These are phyloP conservation scores for Metopolophium dirhodum DNA, from an alignment of 1,140 invertebrate genomes.

Conservation along the genomic window DNA sequence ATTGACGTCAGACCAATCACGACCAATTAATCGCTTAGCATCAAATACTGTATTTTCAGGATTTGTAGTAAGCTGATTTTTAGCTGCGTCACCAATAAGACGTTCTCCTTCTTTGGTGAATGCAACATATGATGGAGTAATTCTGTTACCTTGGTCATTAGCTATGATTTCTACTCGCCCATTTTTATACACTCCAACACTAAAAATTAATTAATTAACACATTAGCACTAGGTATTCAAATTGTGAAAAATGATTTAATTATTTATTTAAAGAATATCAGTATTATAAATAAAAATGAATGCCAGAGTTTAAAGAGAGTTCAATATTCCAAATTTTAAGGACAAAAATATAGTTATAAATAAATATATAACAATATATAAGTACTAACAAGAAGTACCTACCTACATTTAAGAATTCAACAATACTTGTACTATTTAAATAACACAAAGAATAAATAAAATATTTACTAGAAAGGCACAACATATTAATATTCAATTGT, in stretches of 20 bases:
- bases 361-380: too few relatives aligned
- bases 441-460: not conserved
- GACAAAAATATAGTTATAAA: too few relatives aligned
- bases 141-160: slow-evolving; percentile 98
- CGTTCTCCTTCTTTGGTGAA: slow-evolving; percentile 95
- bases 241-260: not conserved
- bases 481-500: not conserved
- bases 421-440: not conserved
- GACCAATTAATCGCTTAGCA: slow-evolving; percentile 94
- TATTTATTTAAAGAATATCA: not conserved
- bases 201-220: slow-evolving; percentile 62
- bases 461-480: not conserved
- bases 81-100: slow-evolving; percentile 97
- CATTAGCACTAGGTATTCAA: not conserved
- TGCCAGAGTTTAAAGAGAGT: too few relatives aligned
- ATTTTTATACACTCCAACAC: slow-evolving; percentile 98
- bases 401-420: too few relatives aligned
- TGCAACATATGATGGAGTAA: slow-evolving; percentile 96
- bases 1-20: slow-evolving; percentile 86
- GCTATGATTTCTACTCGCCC: slow-evolving; percentile 97
- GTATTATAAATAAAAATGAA: not conserved
- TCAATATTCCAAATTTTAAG: not conserved
- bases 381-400: too few relatives aligned
- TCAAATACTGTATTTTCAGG: slow-evolving; percentile 98
- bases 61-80: slow-evolving; percentile 97